Evolutionary conservation across 2,113 vertebrate genomes (phyloP).

Genomic region (Grantiella picta): DNA sequence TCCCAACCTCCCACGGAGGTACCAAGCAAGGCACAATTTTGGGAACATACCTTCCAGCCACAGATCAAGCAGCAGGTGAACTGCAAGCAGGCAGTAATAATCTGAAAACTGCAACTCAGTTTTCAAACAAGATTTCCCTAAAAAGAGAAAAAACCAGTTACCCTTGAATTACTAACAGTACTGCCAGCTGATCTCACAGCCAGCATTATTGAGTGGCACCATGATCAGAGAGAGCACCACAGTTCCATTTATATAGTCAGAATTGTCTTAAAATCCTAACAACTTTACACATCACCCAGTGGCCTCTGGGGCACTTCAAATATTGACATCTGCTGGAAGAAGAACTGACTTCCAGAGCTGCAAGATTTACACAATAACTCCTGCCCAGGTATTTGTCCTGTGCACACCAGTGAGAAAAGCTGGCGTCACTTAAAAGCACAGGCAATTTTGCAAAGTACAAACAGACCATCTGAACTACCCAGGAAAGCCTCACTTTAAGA

Average conservation of each 20-base stretch:
- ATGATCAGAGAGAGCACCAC: neutral
- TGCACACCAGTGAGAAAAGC: neutral
- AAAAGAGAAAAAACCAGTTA: neutral
- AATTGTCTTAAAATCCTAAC: neutral
- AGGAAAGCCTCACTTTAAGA: neutral
- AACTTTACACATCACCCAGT: neutral
- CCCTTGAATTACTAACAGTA: neutral
- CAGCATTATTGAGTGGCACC: neutral
- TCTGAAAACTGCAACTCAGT: slow-evolving; percentile 96
- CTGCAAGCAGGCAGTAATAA: slow-evolving; percentile 94
- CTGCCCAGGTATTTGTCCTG: neutral
- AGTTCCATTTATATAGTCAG: neutral
- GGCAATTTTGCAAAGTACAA: neutral
- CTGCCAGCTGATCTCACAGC: neutral
- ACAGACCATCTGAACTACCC: neutral
- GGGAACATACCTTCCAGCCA: slow-evolving; percentile 85
- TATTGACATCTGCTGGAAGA: neutral
- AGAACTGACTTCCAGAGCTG: neutral
- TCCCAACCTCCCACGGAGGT: neutral
- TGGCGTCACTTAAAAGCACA: neutral
- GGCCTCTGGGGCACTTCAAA: neutral
- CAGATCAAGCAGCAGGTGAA: slow-evolving; percentile 91
- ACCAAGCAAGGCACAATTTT: neutral
- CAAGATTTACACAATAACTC: neutral
- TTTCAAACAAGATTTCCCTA: slow-evolving; percentile 90